phyloP scores from a whole-genome alignment of 2,888 invertebrate species.

The Drosophila niveifrons region DNA sequence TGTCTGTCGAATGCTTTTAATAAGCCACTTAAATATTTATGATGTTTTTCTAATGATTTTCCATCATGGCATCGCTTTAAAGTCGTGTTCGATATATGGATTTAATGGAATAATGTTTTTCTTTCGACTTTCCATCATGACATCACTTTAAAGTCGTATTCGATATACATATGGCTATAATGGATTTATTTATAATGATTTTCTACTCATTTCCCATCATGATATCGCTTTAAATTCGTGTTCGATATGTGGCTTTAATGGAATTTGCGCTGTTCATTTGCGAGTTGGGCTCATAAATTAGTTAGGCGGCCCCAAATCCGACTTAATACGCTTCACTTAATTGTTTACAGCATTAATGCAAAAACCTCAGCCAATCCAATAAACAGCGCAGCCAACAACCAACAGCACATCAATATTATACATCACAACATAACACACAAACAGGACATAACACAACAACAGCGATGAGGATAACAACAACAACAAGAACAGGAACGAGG shows the following conservation, averaged over 20 bases:
- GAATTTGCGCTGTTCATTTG: background rate
- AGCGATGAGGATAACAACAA: slow-evolving; percentile 9
- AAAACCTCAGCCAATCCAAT: slow-evolving; percentile 78
- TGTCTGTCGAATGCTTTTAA: slow-evolving; percentile 67
- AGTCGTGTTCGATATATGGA: background rate
- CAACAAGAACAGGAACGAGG: slow-evolving; percentile 35
- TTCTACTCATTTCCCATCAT: slow-evolving; percentile 63
- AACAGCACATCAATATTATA: slow-evolving; percentile 65
- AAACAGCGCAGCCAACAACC: slow-evolving; percentile 55
- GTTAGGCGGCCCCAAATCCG: slow-evolving; percentile 72
- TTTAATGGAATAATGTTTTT: slow-evolving; percentile 29
- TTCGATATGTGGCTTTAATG: background rate
- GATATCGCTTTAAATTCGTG: slow-evolving; percentile 2
- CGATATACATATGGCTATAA: background rate
- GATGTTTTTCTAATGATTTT: slow-evolving; percentile 72
- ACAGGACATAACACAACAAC: slow-evolving; percentile 37
- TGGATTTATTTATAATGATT: slow-evolving; percentile 10
- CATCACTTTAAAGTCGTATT: slow-evolving; percentile 1
- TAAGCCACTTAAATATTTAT: slow-evolving; percentile 83
- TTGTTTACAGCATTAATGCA: slow-evolving; percentile 81
- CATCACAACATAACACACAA: slow-evolving; percentile 19
- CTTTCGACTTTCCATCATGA: slow-evolving; percentile 59
- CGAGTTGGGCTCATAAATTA: slow-evolving; percentile 66
- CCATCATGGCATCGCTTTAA: slow-evolving; percentile 22
- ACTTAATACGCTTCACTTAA: slow-evolving; percentile 81